Percentiles rank a stretch among this genome's conserved stretches.
Conservation (phyloP, 2,113 vertebrate genomes). For the Otolemur garnettii region DNA sequence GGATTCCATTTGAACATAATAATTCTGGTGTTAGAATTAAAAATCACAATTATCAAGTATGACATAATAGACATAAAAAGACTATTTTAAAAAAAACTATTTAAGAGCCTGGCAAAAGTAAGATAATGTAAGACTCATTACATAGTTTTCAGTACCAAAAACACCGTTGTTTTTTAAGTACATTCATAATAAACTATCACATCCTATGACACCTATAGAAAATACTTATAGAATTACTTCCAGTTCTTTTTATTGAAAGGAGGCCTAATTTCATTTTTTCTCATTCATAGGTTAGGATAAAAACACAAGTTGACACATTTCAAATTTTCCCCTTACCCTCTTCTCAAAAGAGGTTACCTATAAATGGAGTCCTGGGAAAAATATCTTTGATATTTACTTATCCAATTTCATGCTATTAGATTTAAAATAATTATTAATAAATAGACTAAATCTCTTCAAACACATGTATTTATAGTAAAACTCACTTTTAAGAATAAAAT, state of each 20-base stretch:
- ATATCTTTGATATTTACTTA: slow-evolving; percentile 50
- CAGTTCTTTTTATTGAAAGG: background rate
- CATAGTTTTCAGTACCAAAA: slow-evolving; percentile 34
- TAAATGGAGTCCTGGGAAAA: background rate
- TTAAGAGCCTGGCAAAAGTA: background rate
- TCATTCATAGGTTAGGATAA: background rate
- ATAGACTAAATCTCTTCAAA: slow-evolving; percentile 37
- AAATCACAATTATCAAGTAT: background rate
- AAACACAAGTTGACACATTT: slow-evolving; percentile 55
- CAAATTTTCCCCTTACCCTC: background rate
- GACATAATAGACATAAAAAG: background rate
- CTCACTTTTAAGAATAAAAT: slow-evolving; percentile 48
- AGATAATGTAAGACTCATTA: background rate
- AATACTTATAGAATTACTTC: slow-evolving; percentile 57
- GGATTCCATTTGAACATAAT: background rate
- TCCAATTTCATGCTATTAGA: slow-evolving; percentile 33
- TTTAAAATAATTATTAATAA: slow-evolving; percentile 55
- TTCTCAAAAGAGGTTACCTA: slow-evolving; percentile 8
- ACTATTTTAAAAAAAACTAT: background rate
- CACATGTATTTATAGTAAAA: slow-evolving; percentile 27
- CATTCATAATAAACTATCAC: slow-evolving; percentile 17
- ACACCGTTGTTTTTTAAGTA: background rate
- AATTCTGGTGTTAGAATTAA: background rate
- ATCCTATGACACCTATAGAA: slow-evolving; percentile 28
- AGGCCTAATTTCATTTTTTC: slow-evolving; percentile 39